A percentile compares a stretch with the other conserved stretches of the same genome.
These are phyloP conservation scores for Parazoanthus atlanticus DNA, from an alignment of 92 coral and sea anemone genomes.

Conservation along the genomic window DNA sequence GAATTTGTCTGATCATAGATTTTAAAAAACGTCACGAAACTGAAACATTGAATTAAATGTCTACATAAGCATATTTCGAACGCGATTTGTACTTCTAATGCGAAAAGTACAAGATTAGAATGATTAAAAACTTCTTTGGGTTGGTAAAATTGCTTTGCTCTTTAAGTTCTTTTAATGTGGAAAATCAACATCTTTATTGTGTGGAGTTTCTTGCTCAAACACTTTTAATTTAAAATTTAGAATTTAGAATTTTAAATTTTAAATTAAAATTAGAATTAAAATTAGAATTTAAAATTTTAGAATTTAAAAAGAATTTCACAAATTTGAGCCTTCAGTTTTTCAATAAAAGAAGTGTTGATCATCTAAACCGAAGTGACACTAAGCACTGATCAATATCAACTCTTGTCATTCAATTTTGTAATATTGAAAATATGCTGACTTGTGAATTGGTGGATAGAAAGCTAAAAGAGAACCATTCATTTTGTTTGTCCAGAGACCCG, in stretches of 20 bases:
- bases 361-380: neutral
- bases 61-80: neutral
- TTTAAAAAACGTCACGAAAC: neutral
- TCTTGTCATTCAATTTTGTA: neutral
- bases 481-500: neutral
- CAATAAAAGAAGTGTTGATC: neutral
- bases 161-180: neutral
- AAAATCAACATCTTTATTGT: neutral
- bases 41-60: neutral
- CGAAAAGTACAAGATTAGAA: neutral
- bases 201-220: neutral
- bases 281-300: too few species aligned
- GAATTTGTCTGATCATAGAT: slow-evolving; percentile 2
- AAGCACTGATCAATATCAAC: neutral
- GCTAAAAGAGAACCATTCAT: too few species aligned
- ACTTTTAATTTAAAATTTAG: too few species aligned
- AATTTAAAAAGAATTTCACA: neutral
- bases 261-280: too few species aligned
- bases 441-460: too few species aligned
- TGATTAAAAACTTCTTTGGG: neutral
- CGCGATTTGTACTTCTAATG: neutral
- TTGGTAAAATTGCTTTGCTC: neutral
- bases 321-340: neutral
- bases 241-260: too few species aligned
- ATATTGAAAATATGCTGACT: too few species aligned